phyloP scores from a whole-genome alignment of 1,140 invertebrate genomes.

The Leptopilina boulardi region DNA sequence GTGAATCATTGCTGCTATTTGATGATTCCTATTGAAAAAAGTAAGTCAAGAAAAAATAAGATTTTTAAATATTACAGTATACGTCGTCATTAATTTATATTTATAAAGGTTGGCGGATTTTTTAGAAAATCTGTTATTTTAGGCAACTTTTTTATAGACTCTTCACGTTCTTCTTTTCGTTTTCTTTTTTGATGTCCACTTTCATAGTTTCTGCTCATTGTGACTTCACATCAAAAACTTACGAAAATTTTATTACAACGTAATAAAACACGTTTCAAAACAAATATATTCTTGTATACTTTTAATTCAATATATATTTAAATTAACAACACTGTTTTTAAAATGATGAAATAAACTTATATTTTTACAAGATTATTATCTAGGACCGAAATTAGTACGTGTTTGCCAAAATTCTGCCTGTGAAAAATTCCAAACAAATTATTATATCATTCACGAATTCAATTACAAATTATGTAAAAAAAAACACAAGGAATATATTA shows the following conservation, averaged over 20 bases:
- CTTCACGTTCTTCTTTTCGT: slow-evolving; percentile 1
- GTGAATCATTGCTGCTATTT: not conserved
- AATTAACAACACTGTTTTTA: not conserved
- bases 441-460: not conserved
- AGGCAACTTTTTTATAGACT: not conserved
- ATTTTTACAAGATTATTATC: not conserved
- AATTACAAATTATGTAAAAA: not conserved
- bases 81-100: not conserved
- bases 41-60: not conserved
- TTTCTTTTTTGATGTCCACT: not conserved
- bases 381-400: not conserved
- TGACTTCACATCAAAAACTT: not conserved
- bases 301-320: not conserved
- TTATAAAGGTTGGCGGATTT: not conserved
- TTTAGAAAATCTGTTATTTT: not conserved
- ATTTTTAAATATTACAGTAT: not conserved
- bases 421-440: not conserved
- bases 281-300: not conserved
- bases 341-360: not conserved
- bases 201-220: not conserved
- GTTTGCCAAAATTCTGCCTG: not conserved
- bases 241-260: not conserved
- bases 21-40: not conserved
- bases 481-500: not conserved
- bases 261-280: not conserved